Conservation (phyloP, 2,888 invertebrate genomes). For the Hermodice carunculata region DNA sequence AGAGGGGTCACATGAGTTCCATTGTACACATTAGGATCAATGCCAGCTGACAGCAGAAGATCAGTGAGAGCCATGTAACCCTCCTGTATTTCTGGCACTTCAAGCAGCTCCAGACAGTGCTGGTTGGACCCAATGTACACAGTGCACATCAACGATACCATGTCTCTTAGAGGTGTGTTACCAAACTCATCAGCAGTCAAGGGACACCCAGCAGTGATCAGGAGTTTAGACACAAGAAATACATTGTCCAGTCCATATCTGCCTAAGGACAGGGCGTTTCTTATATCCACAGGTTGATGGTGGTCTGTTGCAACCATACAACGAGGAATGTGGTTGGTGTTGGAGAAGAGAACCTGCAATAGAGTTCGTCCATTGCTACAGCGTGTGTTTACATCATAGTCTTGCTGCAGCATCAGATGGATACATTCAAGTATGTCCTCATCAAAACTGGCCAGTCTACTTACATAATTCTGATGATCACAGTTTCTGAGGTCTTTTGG, state of each 20-base stretch:
- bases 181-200: neutral
- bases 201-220: neutral
- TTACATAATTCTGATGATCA: no score
- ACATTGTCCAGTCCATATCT: constrained; percentile 2
- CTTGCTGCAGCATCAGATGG: constrained; percentile 3
- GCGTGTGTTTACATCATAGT: constrained; percentile 12
- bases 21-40: constrained; percentile 9
- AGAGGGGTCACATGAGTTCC: constrained; percentile 22
- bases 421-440: constrained; percentile 10
- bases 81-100: constrained; percentile 14
- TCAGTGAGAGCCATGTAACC: constrained; percentile 12
- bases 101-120: constrained; percentile 22
- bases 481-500: no score
- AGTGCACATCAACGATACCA: constrained; percentile 9
- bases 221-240: neutral
- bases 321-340: constrained; percentile 9
- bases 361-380: constrained; percentile 11
- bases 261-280: neutral
- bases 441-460: constrained; percentile 8
- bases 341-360: constrained; percentile 15
- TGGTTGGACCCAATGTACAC: constrained; percentile 14
- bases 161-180: constrained; percentile 7
- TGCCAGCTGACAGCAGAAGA: constrained; percentile 7
- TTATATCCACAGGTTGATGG: neutral
- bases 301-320: constrained; percentile 9